Evolutionary conservation across 2,888 invertebrate genomes (phyloP), one percentile per base, ranked within the genome.

Genomic region (Amphipyra berbera): DNA sequence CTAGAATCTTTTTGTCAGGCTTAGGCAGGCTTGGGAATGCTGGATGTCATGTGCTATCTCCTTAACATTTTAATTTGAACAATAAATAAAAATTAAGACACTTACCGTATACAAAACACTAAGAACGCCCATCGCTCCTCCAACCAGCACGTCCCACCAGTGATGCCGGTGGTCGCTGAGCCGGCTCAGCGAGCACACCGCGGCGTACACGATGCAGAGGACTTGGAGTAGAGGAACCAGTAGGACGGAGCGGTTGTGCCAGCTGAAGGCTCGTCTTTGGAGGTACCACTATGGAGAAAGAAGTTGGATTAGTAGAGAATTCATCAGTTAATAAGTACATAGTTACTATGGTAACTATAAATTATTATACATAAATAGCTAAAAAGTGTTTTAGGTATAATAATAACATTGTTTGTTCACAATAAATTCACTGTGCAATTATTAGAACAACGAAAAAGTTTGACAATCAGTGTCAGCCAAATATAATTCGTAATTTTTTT

Each of bases 61-160:
- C 21, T 21, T 3, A 2, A 21, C 21, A 21, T 1, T 21, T 21
- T 21, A 3, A 21, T 30, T 30, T 30, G 6, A 2, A 30, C 27
- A 30, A 6, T 30, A 30, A 6, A 6, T 9, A 10, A 37, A 37
- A 8, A 37, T 0, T 45, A 27, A n/a, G 10, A 46, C 6, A 79
- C 94, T 90, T 79, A 97, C 96, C 79, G 96, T 95, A 80, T 96
- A 96, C 13, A 95, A 69, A 30, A 95, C 96, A 61, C 95, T 95
- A 15, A 94, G 73, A 0, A 95, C 67, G 0, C 97, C 97, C 79
- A 97, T 88, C 0, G 92, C 56, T 0, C 91, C 92, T 0, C 97
- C 97, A 30, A 95, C 95, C 0, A 96, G 88, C 0, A 97, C 97
- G 82, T 97, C 97, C 97, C 97, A 97, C 97, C 97, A 97, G 86